These are phyloP conservation scores for Oenanthe oenanthe DNA, from an alignment of 2,113 vertebrate species.

Conservation along the genomic window DNA sequence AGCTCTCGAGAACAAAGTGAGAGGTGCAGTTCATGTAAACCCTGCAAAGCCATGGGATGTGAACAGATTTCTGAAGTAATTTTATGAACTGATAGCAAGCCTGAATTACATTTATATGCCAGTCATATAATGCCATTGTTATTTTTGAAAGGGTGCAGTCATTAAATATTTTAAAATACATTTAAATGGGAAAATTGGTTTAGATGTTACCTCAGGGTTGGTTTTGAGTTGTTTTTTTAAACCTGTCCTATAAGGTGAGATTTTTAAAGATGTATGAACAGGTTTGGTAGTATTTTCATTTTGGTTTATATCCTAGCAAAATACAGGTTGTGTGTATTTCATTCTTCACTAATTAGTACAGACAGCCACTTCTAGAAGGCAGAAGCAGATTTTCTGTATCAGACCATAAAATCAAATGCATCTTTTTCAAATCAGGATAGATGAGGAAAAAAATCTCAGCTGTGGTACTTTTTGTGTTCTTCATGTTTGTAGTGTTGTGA, in stretches of 20 bases:
- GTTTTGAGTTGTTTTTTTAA: not conserved
- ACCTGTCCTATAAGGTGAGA: not conserved
- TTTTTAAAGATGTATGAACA: not conserved
- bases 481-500: not conserved
- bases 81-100: slow-evolving; percentile 14
- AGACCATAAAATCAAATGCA: slow-evolving; percentile 15
- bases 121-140: slow-evolving; percentile 35
- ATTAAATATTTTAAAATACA: slow-evolving; percentile 51
- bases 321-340: not conserved
- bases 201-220: not conserved
- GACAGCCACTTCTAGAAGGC: not conserved
- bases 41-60: slow-evolving; percentile 51
- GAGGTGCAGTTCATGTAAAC: slow-evolving; percentile 57
- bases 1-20: slow-evolving; percentile 19
- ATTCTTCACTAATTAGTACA: not conserved
- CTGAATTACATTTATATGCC: slow-evolving; percentile 43
- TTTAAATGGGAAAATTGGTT: slow-evolving; percentile 24
- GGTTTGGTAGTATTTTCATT: not conserved
- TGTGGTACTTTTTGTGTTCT: not conserved
- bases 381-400: slow-evolving; percentile 18
- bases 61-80: slow-evolving; percentile 58
- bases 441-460: not conserved
- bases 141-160: slow-evolving; percentile 44
- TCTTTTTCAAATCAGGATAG: slow-evolving; percentile 18
- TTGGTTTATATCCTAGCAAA: not conserved